Evolutionary conservation across 1,140 invertebrate genomes (phyloP).

Genomic region (Centruroides sculpturatus): DNA sequence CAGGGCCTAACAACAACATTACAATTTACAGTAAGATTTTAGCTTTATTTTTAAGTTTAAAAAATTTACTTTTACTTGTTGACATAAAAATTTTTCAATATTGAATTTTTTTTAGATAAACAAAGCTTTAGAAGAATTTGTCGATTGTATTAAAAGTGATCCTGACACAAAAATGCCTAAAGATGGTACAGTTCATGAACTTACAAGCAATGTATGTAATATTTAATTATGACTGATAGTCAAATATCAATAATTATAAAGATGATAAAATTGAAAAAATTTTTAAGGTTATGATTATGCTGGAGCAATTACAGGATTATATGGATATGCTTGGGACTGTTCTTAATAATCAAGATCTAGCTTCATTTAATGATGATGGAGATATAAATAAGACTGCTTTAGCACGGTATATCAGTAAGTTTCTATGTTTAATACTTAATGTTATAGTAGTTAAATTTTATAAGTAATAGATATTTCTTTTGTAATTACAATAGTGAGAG

Average conservation of each 20-base stretch:
- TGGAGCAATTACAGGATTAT: conserved; percentile 53
- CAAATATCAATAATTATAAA: background rate
- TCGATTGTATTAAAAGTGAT: conserved; percentile 75
- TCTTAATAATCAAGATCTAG: conserved; percentile 16
- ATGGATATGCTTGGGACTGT: conserved; percentile 19
- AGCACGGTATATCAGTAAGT: conserved; percentile 20
- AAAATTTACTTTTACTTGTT: no score
- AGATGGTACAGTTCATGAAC: conserved; percentile 91
- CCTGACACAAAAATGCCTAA: conserved; percentile 66
- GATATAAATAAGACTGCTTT: conserved; percentile 19
- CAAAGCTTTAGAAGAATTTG: conserved; percentile 81
- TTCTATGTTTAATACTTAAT: background rate
- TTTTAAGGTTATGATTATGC: conserved; percentile 45
- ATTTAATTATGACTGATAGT: background rate
- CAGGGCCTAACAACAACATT: no score
- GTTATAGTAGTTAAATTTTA: background rate
- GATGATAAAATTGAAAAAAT: background rate
- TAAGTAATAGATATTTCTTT: background rate
- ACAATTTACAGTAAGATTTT: no score
- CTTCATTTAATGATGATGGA: conserved; percentile 10
- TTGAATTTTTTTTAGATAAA: conserved; percentile 43
- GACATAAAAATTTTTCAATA: background rate
- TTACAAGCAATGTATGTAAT: conserved; percentile 69
- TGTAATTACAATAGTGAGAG: conserved; percentile 28
- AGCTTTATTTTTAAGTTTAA: no score